A percentile compares a stretch with the other conserved stretches of the same genome.
phyloP scores from a whole-genome alignment of 2,888 invertebrate genomes.

The Leptinotarsa tumamoca region DNA sequence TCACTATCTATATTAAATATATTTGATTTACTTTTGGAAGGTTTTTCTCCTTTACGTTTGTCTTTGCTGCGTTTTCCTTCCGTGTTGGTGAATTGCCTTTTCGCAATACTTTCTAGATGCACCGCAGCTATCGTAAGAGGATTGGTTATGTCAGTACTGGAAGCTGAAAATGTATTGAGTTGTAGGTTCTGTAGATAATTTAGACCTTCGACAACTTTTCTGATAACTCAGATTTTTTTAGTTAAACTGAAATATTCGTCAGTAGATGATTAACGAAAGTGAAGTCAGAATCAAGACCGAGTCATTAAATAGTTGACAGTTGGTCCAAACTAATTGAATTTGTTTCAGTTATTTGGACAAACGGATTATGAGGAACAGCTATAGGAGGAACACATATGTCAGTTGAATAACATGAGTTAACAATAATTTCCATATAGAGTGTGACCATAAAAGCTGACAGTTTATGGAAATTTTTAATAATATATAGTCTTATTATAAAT shows the following conservation, averaged over 20 bases:
- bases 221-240: neutral
- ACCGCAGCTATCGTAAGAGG: conserved; percentile 51
- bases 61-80: conserved; percentile 50
- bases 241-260: neutral
- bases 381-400: too few relatives aligned
- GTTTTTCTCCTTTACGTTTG: conserved; percentile 43
- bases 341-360: too few relatives aligned
- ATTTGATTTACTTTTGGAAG: conserved; percentile 46
- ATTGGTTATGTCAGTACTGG: conserved; percentile 63
- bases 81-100: conserved; percentile 50
- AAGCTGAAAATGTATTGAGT: conserved; percentile 66
- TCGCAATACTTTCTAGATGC: conserved; percentile 54
- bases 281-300: conserved; percentile 54
- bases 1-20: conserved; percentile 50
- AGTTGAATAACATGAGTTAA: too few relatives aligned
- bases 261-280: conserved; percentile 70
- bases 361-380: too few relatives aligned
- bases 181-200: neutral
- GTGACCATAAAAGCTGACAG: too few relatives aligned
- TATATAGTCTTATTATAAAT: too few relatives aligned
- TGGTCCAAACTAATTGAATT: too few relatives aligned
- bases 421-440: too few relatives aligned
- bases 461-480: too few relatives aligned
- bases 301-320: neutral
- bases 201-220: neutral